Evolutionary conservation across 2,113 vertebrate species (phyloP).

Genomic region (Onychorhynchus coronatus): DNA sequence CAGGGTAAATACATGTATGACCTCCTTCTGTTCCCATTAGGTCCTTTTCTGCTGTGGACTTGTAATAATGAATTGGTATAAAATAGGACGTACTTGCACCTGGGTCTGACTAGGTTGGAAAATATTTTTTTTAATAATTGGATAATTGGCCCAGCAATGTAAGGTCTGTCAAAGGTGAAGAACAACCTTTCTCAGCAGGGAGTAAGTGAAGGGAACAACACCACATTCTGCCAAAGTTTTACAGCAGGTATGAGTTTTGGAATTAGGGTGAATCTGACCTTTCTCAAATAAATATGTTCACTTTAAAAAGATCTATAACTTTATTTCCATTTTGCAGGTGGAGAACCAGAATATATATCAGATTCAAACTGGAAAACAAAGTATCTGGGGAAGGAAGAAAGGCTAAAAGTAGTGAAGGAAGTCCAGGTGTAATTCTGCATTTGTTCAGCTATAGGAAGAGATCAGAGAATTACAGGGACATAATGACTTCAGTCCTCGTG

Average conservation of each 20-base stretch:
- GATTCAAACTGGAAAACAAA: background rate
- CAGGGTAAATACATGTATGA: background rate
- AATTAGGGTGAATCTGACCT: background rate
- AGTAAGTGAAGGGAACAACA: background rate
- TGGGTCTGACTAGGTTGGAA: background rate
- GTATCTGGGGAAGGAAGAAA: background rate
- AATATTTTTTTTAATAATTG: background rate
- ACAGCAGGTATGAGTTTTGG: background rate
- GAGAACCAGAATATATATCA: fast-evolving
- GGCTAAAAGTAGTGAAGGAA: background rate
- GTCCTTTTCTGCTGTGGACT: background rate
- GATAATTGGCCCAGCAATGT: background rate
- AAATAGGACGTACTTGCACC: background rate
- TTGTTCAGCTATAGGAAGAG: background rate
- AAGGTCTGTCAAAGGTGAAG: background rate
- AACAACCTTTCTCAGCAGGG: background rate
- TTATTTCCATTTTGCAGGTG: background rate
- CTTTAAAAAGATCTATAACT: background rate
- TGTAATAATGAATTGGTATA: background rate
- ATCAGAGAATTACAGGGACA: background rate
- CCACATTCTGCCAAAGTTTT: background rate
- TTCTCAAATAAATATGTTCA: background rate
- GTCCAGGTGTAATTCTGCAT: background rate
- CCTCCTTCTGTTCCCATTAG: background rate
- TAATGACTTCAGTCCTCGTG: background rate